Conservation (phyloP, 2,113 vertebrate genomes). For the Zosterops pallidus region DNA sequence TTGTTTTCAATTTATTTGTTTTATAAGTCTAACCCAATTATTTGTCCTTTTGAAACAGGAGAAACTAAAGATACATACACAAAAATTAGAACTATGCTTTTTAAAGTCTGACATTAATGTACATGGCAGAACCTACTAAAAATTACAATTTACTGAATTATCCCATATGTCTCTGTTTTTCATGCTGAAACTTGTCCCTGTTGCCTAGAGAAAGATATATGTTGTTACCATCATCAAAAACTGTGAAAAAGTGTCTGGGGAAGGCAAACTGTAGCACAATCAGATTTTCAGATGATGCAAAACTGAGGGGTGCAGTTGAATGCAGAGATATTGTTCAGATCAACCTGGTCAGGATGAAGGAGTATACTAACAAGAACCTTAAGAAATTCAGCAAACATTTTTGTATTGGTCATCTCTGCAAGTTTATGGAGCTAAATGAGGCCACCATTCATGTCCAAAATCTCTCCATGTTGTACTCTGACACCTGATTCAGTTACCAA, state of each 20-base stretch:
- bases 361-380: background rate
- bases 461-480: background rate
- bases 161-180: background rate
- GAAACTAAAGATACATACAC: background rate
- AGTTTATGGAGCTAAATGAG: background rate
- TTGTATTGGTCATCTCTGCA: background rate
- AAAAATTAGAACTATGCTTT: slow-evolving; percentile 29
- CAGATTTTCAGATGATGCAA: background rate
- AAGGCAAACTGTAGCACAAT: background rate
- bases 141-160: background rate
- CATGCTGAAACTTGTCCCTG: background rate
- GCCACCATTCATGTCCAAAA: background rate
- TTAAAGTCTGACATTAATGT: slow-evolving; percentile 16
- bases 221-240: background rate
- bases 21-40: slow-evolving; percentile 70
- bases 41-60: slow-evolving; percentile 66
- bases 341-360: background rate
- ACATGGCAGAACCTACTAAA: slow-evolving; percentile 28
- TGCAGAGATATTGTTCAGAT: background rate
- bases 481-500: background rate
- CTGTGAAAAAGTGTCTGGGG: background rate
- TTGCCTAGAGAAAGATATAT: background rate
- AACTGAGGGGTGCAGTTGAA: background rate
- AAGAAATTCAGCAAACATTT: background rate
- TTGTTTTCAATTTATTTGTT: slow-evolving; percentile 76